Base-by-base conservation (phyloP, 2,888 invertebrate genomes). In the Zootermopsis nevadensis region DNA sequence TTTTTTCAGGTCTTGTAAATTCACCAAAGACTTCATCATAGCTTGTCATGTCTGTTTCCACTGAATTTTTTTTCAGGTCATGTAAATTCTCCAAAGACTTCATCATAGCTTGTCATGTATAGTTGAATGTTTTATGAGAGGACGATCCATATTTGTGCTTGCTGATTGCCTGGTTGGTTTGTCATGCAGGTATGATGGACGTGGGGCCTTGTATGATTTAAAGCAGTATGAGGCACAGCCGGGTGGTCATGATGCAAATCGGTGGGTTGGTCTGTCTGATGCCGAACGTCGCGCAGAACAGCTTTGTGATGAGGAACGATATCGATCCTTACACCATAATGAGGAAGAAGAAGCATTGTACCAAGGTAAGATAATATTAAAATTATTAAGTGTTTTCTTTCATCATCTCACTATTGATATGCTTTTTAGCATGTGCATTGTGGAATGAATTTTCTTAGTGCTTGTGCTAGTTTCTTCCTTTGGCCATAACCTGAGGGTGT, bases 291-390 rank as follows among this genome's bases (percentile, higher is more conserved):
- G 94, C 85, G 93, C 98, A 86, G 99, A 99, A 90, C 94, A 95
- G 88, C 91, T 97, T 82, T 98, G 98, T 90, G 98, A 99, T 89
- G 96, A 97, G 89, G 99, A 99, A 91, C 92, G 99, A 77, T 99
- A 98, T 90, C 91, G 95, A 84, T 97, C 97, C 31, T 92, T 99
- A 77, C 94, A 95, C 88, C 95, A 94, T 84, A 96, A 97, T 89
- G 95, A 98, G 87, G 95, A 95, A 88, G 97, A 98, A 88, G 96
- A 97, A 88, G 93, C 94, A 86, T 93, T 97, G 91, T 97, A 97
- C 89, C 96, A 97, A 94, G 98, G 98, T 97, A 90, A 4, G 60
- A 53, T 38, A 15, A 48, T 48, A 48, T 48, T 48, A 48, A 12
- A 48, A 15, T 48, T 48, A 19, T 42, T 42, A 12, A 48, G 48